Base-by-base conservation (phyloP, 2,888 invertebrate genomes). In the Amblyteles armatorius region DNA sequence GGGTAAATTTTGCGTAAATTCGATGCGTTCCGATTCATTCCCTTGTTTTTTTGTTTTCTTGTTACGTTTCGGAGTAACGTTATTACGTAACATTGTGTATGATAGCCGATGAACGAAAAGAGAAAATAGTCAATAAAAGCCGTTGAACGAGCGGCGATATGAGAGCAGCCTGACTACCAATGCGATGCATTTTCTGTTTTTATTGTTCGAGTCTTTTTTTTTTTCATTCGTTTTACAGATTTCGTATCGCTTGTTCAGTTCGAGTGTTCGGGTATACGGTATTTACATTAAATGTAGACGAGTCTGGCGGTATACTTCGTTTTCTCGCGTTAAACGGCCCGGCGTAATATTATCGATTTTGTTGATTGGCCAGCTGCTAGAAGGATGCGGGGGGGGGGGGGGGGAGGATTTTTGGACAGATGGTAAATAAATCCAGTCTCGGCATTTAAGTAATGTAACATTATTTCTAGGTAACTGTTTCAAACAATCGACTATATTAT, bases 401-500 rank as follows among this genome's bases (percentile, higher is more conserved):
- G 2, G 55, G 81, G 68, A n/a, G 36, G 33, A 33, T 63, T 63
- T 13, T 55, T 48, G 69, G 78, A 83, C 79, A 33, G 85, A 71
- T 87, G 76, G 74, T 86, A 85, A 89, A 89, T 90, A 82, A 89
- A 85, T 77, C 77, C 83, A 88, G 85, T 87, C 85, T 86, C 83
- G 83, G 86, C 79, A 48, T 82, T 89, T 82, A 78, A 87, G 88
- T 90, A 90, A 89, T 89, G 74, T 89, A 89, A 90, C 80, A 88
- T 91, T 91, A 91, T 90, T 86, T 92, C 92, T 92, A 92, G 88
- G 82, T 87, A 88, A 88, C 87, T 91, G 89, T 86, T 88, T 88
- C 89, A 90, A 91, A 90, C 89, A 91, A 89, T 91, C 86, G 87
- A 92, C 91, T 92, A 92, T 78, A 69, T 90, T 89, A 88, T 87